Evolutionary conservation across 2,888 invertebrate species (phyloP).

Genomic region (Sisyra terminalis): DNA sequence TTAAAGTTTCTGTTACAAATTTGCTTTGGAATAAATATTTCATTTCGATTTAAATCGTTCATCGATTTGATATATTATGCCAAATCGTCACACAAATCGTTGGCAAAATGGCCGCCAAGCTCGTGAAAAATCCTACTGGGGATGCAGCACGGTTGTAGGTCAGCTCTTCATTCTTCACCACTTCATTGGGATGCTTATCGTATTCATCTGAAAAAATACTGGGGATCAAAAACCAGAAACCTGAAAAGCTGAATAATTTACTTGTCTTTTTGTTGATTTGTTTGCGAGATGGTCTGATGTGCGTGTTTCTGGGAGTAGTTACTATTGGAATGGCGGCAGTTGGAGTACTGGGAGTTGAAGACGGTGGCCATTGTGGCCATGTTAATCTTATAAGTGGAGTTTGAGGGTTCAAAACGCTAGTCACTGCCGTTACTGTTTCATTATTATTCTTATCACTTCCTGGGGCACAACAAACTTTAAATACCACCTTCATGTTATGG

Average conservation of each 20-base stretch:
- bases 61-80: too few species aligned
- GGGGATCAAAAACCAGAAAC: constrained; percentile 1
- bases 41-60: too few species aligned
- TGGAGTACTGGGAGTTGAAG: constrained; percentile 36
- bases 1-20: too few species aligned
- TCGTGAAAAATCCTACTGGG: too few species aligned
- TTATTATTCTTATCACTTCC: constrained; percentile 23
- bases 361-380: constrained; percentile 31
- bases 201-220: constrained; percentile 48
- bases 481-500: constrained; percentile 86
- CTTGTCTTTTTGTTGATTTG: constrained; percentile 49
- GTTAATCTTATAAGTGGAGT: constrained; percentile 25
- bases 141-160: constrained; percentile 41
- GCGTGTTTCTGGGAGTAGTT: constrained; percentile 17
- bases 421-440: constrained; percentile 22
- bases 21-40: too few species aligned
- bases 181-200: constrained; percentile 77
- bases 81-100: too few species aligned
- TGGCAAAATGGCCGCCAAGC: too few species aligned
- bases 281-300: constrained; percentile 35
- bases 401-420: constrained; percentile 19
- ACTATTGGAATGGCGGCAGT: constrained; percentile 32
- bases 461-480: constrained; percentile 81
- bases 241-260: constrained; percentile 18
- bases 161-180: constrained; percentile 78